Evolutionary conservation across 2,113 vertebrate genomes (phyloP), one percentile per base, ranked within the genome.

Genomic region (Tonatia bakeri): DNA sequence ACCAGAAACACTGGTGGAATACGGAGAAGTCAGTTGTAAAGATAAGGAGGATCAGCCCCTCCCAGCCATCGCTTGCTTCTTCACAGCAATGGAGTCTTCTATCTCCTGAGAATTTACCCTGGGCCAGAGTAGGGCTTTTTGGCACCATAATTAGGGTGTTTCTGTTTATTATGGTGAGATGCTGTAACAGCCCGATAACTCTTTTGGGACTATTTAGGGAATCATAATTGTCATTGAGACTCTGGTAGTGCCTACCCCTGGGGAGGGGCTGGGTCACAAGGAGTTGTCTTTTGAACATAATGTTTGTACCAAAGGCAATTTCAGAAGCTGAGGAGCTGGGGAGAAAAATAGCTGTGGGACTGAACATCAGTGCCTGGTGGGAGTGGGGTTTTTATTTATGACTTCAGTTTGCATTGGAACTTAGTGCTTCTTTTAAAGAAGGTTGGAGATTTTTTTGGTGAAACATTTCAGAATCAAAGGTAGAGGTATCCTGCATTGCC

Each of bases 191-290:
- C 73, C 73, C 54, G 38, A 43, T 40, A 15, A 11, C 17, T 75
- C 2, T 20, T 4, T 7, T 38, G 75, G 59, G 94, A 33, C 82
- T 94, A 47, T 96, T 94, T 81, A 81, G 85, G 81, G 94, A 61
- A 22, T 33, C 72, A 40, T 89, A 87, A 80, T 94, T 88, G 77
- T 84, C 28, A 4, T 6, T 17, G 80, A 72, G 96, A 50, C 10
- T 33, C 56, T 33, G 77, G 36, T 15, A 54, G 19, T 0, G 2
- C 67, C 91, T 43, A 3, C 31, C 64, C 80, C 14, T 14, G 4
- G 5, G 36, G 87, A 45, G n/a, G 38, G 80, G 87, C 38, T n/a
- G 38, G 80, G 47, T 50, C 47, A 22, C 43, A 0, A 0, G 12
- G 83, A 73, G 50, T 16, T 76, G 88, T 56, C 75, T n/a, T 64